These are phyloP conservation scores for Trochalopteron elliotii DNA, from an alignment of 2,113 vertebrate species.

Conservation along the genomic window DNA sequence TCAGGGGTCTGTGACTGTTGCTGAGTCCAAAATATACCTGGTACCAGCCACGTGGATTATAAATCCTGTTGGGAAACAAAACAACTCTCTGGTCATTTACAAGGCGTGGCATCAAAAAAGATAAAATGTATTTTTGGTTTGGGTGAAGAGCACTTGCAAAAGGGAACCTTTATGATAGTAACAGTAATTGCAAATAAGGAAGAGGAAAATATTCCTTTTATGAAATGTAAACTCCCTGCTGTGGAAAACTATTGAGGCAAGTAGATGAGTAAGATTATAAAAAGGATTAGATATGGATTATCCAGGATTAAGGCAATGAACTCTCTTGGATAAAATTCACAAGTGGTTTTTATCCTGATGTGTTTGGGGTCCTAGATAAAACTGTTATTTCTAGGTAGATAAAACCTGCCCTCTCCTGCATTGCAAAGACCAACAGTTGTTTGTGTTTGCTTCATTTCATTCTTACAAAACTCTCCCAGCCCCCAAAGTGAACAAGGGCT, in stretches of 20 bases:
- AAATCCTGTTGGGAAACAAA: not conserved
- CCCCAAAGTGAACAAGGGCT: not conserved
- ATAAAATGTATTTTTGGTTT: not conserved
- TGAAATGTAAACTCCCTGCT: conserved; percentile 22
- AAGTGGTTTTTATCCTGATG: conserved; percentile 11
- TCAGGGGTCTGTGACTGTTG: not conserved
- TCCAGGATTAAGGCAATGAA: conserved; percentile 51
- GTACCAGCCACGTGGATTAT: not conserved
- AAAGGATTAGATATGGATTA: conserved; percentile 60
- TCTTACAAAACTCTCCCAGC: not conserved
- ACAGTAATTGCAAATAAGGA: not conserved
- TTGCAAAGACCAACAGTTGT: not conserved
- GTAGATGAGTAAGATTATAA: conserved; percentile 54
- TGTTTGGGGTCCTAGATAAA: conserved; percentile 6
- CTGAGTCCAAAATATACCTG: not conserved
- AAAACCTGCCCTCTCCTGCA: not conserved
- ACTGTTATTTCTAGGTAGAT: not conserved
- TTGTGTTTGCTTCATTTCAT: not conserved
- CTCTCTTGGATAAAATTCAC: conserved; percentile 41
- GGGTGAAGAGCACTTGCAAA: not conserved
- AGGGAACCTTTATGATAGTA: not conserved
- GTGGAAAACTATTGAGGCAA: conserved; percentile 47
- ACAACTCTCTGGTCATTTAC: not conserved
- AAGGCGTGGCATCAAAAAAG: not conserved
- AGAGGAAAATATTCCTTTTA: conserved; percentile 24